A percentile compares a stretch with the other conserved stretches of the same genome.
Evolutionary conservation across 2,797 vertebrate species (phyloP).

Genomic region (Hydrophis major): DNA sequence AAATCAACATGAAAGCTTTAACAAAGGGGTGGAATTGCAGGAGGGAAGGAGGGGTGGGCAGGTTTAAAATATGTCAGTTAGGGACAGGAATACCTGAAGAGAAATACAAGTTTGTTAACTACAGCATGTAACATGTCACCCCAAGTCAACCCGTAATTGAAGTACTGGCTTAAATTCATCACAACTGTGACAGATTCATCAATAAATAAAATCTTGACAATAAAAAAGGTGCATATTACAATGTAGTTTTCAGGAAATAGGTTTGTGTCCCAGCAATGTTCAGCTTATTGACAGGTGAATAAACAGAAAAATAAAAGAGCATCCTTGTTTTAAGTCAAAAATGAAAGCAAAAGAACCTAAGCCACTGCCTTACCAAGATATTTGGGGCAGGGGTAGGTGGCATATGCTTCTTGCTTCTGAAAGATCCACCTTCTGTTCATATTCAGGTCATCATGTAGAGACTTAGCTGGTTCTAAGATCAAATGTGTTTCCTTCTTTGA

Average conservation of each 20-base stretch:
- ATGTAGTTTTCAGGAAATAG: slow-evolving; percentile 74
- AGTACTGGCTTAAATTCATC: slow-evolving; percentile 91
- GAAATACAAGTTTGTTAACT: slow-evolving; percentile 73
- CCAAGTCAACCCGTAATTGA: slow-evolving; percentile 84
- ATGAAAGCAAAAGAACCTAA: slow-evolving; percentile 44
- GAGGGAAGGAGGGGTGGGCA: background rate
- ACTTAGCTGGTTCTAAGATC: slow-evolving; percentile 48
- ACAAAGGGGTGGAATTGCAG: slow-evolving; percentile 19
- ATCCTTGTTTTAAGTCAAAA: slow-evolving; percentile 35
- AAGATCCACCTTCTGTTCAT: slow-evolving; percentile 69
- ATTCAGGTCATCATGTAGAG: slow-evolving; percentile 59
- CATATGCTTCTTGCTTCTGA: slow-evolving; percentile 55
- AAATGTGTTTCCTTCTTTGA: background rate
- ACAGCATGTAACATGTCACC: slow-evolving; percentile 83
- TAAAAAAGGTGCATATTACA: slow-evolving; percentile 80
- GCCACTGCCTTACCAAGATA: slow-evolving; percentile 60
- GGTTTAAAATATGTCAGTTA: slow-evolving; percentile 60
- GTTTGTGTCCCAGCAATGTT: slow-evolving; percentile 70
- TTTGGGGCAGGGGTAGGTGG: slow-evolving; percentile 43
- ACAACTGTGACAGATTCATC: slow-evolving; percentile 82
- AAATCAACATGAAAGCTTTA: slow-evolving; percentile 77
- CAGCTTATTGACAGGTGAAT: slow-evolving; percentile 70
- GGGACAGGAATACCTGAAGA: slow-evolving; percentile 76
- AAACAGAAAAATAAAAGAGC: slow-evolving; percentile 61
- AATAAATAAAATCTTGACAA: slow-evolving; percentile 82